Percentiles rank a stretch among this genome's conserved stretches.
These are phyloP conservation scores for Anabas testudineus DNA, from an alignment of 2,797 vertebrate species.

Conservation along the genomic window DNA sequence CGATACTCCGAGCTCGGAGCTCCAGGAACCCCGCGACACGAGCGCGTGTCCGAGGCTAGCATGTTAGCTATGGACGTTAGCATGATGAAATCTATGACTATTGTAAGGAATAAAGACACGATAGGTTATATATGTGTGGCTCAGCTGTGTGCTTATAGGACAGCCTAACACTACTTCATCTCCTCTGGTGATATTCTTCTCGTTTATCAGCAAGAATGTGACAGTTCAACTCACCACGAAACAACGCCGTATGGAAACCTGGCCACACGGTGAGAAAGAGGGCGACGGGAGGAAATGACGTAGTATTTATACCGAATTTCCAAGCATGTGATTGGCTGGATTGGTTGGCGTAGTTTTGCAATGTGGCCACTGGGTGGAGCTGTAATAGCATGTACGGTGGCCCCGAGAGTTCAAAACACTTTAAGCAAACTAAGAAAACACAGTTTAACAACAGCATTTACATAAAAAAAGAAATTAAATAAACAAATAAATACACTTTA, in stretches of 20 bases:
- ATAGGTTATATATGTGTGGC: accelerated
- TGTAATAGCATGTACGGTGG: no score
- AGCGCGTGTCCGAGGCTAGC: constrained; percentile 70
- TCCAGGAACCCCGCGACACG: background rate
- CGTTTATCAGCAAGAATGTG: background rate
- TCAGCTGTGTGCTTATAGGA: accelerated
- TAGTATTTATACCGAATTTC: constrained; percentile 18
- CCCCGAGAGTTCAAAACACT: no score
- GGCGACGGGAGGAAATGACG: constrained; percentile 73
- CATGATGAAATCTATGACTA: background rate
- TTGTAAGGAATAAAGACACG: accelerated
- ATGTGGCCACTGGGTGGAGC: constrained; percentile 26
- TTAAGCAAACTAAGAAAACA: no score
- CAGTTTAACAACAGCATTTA: no score
- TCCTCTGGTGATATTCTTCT: accelerated
- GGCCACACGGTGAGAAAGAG: constrained; percentile 85
- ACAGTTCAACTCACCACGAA: constrained; percentile 83
- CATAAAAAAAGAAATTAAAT: no score
- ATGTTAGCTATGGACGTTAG: constrained; percentile 54
- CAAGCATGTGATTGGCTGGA: constrained; percentile 66
- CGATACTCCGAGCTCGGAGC: no score
- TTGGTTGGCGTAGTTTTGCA: accelerated
- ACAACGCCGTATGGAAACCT: constrained; percentile 89
- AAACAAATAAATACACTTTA: no score
- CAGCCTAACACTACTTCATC: accelerated